Evolutionary conservation across 2,888 invertebrate species (phyloP).

Genomic region (Pterostichus niger): DNA sequence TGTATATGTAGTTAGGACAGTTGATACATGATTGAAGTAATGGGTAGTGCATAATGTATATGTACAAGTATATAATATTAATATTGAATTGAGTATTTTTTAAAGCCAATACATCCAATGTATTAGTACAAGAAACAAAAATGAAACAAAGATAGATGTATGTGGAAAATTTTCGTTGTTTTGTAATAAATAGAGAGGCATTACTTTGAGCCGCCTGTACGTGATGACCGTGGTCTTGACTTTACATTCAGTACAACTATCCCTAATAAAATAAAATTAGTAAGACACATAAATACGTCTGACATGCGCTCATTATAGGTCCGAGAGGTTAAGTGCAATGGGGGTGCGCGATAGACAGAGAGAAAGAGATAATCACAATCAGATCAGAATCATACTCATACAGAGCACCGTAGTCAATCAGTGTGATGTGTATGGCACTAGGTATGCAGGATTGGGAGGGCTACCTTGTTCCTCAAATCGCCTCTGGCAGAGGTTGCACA

Average conservation of each 20-base stretch:
- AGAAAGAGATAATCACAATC: background rate
- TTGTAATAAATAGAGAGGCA: background rate
- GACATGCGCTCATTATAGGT: constrained; percentile 35
- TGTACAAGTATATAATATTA: no score
- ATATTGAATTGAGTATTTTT: no score
- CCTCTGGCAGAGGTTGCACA: constrained; percentile 88
- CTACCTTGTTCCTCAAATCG: constrained; percentile 89
- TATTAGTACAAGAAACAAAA: constrained; percentile 15
- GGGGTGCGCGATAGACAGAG: constrained; percentile 14
- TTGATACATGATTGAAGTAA: no score
- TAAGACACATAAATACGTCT: background rate
- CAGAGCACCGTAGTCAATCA: no score
- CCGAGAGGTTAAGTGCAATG: constrained; percentile 12
- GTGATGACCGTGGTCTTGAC: constrained; percentile 55
- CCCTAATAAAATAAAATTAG: background rate
- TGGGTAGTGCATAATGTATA: no score
- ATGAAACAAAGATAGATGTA: background rate
- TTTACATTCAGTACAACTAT: constrained; percentile 42
- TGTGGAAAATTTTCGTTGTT: background rate
- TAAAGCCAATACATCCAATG: no score
- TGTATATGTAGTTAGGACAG: no score
- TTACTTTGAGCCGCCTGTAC: constrained; percentile 17
- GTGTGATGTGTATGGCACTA: constrained; percentile 1
- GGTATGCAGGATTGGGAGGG: constrained; percentile 70
- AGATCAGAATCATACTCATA: background rate